These are phyloP conservation scores for Tyrophagus putrescentiae DNA, from an alignment of 1,140 invertebrate species.

Conservation along the genomic window DNA sequence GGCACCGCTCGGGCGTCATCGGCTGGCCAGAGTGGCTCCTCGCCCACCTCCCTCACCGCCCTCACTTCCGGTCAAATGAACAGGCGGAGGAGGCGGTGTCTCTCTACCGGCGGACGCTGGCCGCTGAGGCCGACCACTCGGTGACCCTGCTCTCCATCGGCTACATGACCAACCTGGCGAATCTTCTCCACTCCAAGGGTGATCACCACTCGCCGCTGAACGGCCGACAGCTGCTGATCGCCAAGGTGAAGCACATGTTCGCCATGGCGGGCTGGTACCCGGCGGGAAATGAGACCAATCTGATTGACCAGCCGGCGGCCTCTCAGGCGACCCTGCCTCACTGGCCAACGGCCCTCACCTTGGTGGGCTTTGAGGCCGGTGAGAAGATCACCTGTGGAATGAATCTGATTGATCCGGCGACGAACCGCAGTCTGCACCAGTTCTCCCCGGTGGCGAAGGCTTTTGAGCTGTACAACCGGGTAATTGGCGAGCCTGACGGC, in stretches of 20 bases:
- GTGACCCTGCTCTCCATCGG: constrained; percentile 3
- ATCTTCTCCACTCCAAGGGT: constrained; percentile 3
- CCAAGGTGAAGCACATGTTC: constrained; percentile 1
- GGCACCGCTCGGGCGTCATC: not conserved
- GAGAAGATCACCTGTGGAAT: not conserved
- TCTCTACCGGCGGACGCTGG: not conserved
- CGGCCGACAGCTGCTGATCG: not conserved
- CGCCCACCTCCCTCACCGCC: not conserved
- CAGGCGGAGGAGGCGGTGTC: not conserved
- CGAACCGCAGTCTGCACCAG: too few species aligned
- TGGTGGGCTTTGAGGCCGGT: constrained; percentile 5
- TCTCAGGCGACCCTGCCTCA: not conserved
- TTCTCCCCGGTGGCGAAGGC: not conserved
- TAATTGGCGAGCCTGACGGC: not conserved
- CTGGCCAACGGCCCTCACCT: constrained; percentile 11
- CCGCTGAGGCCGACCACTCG: not conserved
- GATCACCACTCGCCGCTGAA: constrained; percentile 16
- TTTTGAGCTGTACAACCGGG: not conserved
- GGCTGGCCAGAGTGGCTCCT: not conserved
- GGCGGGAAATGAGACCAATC: not conserved
- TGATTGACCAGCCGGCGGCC: not conserved
- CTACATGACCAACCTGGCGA: not conserved
- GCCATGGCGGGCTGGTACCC: constrained; percentile 12
- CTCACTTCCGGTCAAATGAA: not conserved
- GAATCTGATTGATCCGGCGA: not conserved